Conservation (phyloP, 2,888 invertebrate genomes). For the Odontocerum albicorne region DNA sequence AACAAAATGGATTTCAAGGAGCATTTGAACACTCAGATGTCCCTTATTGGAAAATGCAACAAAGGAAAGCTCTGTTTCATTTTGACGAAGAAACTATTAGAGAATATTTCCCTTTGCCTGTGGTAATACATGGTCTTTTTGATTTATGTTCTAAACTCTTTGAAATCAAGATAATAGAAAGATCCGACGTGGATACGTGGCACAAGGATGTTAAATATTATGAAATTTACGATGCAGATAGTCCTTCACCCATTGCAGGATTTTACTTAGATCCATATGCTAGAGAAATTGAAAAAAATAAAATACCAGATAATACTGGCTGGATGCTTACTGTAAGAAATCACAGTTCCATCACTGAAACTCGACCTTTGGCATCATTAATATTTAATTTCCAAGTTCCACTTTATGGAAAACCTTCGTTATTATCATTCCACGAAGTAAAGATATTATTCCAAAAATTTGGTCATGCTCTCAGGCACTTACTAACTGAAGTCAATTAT, state of each 20-base stretch:
- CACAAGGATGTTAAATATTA: conserved; percentile 83
- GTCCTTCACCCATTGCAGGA: conserved; percentile 69
- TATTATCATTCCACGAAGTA: conserved; percentile 77
- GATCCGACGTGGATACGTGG: conserved; percentile 72
- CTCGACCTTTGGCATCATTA: conserved; percentile 76
- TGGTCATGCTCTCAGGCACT: conserved; percentile 83
- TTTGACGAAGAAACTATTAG: conserved; percentile 71
- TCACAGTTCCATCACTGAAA: conserved; percentile 63
- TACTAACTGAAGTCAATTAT: conserved; percentile 80
- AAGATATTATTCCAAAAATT: conserved; percentile 79
- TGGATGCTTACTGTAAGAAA: conserved; percentile 81
- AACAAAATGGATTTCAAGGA: conserved; percentile 68
- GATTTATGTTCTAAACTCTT: conserved; percentile 76
- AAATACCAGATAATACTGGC: conserved; percentile 62
- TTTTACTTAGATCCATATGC: conserved; percentile 86
- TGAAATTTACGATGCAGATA: conserved; percentile 72
- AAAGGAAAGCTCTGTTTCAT: conserved; percentile 64
- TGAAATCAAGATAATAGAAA: conserved; percentile 72
- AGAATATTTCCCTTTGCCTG: conserved; percentile 81
- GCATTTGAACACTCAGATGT: conserved; percentile 81
- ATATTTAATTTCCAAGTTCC: conserved; percentile 82
- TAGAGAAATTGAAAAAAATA: conserved; percentile 65
- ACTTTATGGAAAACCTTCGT: conserved; percentile 61
- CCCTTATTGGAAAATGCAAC: conserved; percentile 83
- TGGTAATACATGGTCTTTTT: conserved; percentile 79